Base-by-base conservation (phyloP, 2,797 vertebrate genomes). In the Melanotaenia parkinsoni region DNA sequence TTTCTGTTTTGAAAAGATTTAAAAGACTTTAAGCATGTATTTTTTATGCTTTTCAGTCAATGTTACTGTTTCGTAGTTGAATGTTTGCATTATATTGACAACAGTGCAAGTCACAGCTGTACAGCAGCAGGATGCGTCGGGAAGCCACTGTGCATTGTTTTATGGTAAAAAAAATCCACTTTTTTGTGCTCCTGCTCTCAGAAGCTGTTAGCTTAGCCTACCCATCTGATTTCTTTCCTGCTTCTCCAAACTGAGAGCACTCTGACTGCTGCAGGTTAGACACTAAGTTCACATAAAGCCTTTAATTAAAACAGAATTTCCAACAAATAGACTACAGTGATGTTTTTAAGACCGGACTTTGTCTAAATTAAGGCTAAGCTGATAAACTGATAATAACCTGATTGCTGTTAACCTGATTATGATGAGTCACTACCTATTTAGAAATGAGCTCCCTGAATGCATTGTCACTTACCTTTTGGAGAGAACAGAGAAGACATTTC, bases 401-500 rank as follows among this genome's bases (percentile, higher is more conserved):
- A 30, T 30, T 30, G 40, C 14, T 43, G 43, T 45, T 45, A 43
- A 45, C 43, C 43, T 45, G 4, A 45, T 18, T 6, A 45, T 20
- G 16, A 24, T 54, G 24, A 54, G 24, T 54, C 56, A 64, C 28
- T n/a, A 30, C 4, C 11, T 0, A 30, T n/a, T 45, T 16, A 3
- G 58, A 53, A 26, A 43, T 54, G 16, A 66, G 14, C 54, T 16
- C 40, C 54, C 47, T 62, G 40, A 16, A 30, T 56, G 32, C 59
- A 8, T 33, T 35, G 24, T 38, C 37, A 47, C 7, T 38, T 24
- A 1, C 22, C 3, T 22, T 57, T n/a, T 40, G 1, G 11, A 10
- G 20, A 18, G 22, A 30, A 28, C 50, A 24, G n/a, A 53, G 50
- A 53, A 53, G n/a, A 24, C 13, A n/a, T 77, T 60, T 60, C 16